A percentile compares a stretch with the other conserved stretches of the same genome.
phyloP scores from a whole-genome alignment of 2,888 invertebrate genomes.

The Tachina fera region DNA sequence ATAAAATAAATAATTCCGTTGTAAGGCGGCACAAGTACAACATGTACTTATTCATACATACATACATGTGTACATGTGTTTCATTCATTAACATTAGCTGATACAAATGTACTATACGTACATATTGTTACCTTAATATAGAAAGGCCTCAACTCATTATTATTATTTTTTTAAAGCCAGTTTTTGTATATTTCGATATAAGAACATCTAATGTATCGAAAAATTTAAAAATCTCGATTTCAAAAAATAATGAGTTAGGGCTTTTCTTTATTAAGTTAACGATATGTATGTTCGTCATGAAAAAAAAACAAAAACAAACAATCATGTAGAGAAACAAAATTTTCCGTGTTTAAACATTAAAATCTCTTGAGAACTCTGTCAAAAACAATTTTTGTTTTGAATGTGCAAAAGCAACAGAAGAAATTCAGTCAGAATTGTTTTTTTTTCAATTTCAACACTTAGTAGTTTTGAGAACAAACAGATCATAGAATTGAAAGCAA shows the following conservation, averaged over 20 bases:
- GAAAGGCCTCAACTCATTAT: no score
- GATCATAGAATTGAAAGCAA: no score
- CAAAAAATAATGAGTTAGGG: no score
- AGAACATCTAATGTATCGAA: no score
- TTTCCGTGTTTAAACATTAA: constrained; percentile 27
- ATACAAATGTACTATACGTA: constrained; percentile 5
- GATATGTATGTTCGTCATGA: constrained; percentile 15
- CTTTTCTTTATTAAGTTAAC: no score
- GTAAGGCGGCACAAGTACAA: constrained; percentile 65
- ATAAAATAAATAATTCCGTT: constrained; percentile 69
- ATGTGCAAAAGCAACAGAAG: neutral
- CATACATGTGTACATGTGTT: constrained; percentile 13
- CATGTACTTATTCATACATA: constrained; percentile 48
- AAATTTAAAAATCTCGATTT: no score
- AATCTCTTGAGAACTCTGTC: constrained; percentile 17
- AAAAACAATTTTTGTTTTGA: neutral
- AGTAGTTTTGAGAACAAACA: neutral
- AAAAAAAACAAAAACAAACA: constrained; percentile 19
- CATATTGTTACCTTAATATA: neutral
- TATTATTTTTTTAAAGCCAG: no score
- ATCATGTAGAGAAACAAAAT: constrained; percentile 29
- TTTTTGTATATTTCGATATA: no score
- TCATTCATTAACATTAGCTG: constrained; percentile 47
- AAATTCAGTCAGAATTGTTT: neutral
- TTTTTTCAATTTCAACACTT: neutral